Evolutionary conservation across 2,113 vertebrate species (phyloP).

Genomic region (Megaceryle maxima): DNA sequence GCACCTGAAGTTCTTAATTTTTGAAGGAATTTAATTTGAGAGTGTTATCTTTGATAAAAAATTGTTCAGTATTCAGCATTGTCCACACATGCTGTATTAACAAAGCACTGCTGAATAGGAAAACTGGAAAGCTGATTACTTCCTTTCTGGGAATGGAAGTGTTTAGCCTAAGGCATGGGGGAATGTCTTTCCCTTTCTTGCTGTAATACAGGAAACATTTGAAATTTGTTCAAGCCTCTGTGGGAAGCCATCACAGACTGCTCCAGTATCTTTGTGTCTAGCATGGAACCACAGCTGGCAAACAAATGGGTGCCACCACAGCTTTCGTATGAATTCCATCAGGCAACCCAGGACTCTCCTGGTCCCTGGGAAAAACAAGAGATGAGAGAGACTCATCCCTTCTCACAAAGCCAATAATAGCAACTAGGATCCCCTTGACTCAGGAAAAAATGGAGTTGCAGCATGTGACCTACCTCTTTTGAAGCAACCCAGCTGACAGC

Average conservation of each 20-base stretch:
- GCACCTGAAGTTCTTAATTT: background rate
- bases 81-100: background rate
- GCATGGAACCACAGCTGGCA: background rate
- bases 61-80: background rate
- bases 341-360: background rate
- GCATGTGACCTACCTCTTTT: background rate
- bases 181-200: background rate
- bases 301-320: background rate
- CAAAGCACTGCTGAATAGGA: background rate
- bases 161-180: background rate
- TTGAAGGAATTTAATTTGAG: background rate
- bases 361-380: background rate
- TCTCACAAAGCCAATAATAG: background rate
- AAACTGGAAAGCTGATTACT: background rate
- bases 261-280: background rate
- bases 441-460: background rate
- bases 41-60: background rate
- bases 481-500: background rate
- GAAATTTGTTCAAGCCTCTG: background rate
- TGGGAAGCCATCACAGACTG: background rate
- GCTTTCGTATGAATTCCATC: background rate
- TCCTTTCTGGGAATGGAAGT: background rate
- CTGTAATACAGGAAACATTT: background rate
- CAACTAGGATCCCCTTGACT: background rate
- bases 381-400: background rate